Conservation (phyloP, 2,797 vertebrate genomes). For the Streptopelia turtur region DNA sequence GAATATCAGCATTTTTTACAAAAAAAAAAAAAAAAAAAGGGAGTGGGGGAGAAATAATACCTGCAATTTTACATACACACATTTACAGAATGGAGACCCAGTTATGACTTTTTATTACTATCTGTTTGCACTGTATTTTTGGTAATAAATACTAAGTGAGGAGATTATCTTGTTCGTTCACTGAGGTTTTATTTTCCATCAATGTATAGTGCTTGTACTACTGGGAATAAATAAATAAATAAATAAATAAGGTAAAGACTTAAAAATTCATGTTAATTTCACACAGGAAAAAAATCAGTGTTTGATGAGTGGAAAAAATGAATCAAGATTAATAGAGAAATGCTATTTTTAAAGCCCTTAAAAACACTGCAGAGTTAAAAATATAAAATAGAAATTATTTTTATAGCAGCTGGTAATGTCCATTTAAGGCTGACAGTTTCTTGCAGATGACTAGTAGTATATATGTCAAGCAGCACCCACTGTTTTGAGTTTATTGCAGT, state of each 20-base stretch:
- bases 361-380: constrained; percentile 45
- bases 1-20: neutral
- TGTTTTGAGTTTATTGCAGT: neutral
- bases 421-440: constrained; percentile 57
- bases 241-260: neutral
- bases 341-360: constrained; percentile 38
- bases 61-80: neutral
- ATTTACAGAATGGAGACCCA: neutral
- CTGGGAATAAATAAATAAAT: neutral
- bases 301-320: constrained; percentile 16
- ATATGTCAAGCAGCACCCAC: neutral
- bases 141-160: neutral
- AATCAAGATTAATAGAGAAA: constrained; percentile 22
- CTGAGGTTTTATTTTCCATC: neutral
- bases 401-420: constrained; percentile 30
- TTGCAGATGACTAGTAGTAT: neutral
- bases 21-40: neutral
- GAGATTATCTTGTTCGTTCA: neutral
- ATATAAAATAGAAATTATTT: constrained; percentile 9
- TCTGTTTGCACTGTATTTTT: neutral
- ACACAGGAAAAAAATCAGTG: neutral
- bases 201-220: neutral
- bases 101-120: neutral
- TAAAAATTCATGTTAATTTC: neutral
- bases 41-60: neutral